A percentile compares a stretch with the other conserved stretches of the same genome.
phyloP scores from a whole-genome alignment of 1,140 invertebrate species.

The Drosophila kohkoa region DNA sequence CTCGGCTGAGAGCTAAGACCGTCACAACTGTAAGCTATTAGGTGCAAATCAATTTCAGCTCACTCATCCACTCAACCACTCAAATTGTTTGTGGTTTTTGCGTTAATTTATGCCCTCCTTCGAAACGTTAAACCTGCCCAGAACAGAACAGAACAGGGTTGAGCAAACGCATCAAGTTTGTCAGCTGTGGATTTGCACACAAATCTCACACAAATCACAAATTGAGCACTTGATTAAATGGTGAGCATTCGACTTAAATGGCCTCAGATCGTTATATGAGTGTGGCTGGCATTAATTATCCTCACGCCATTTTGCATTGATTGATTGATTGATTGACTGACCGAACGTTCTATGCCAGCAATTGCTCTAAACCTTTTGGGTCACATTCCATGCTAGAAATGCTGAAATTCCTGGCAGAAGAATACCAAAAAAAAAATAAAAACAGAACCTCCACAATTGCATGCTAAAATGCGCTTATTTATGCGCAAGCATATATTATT shows the following conservation, averaged over 20 bases:
- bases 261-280: conserved; percentile 26
- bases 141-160: neutral
- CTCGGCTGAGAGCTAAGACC: conserved; percentile 13
- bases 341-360: neutral
- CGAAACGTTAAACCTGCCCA: neutral
- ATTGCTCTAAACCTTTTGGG: neutral
- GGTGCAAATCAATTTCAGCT: conserved; percentile 46
- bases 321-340: conserved; percentile 30
- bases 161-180: conserved; percentile 27
- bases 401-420: neutral
- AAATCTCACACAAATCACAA: conserved; percentile 52
- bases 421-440: neutral
- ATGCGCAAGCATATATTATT: conserved; percentile 44
- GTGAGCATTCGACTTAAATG: conserved; percentile 39
- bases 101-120: conserved; percentile 42
- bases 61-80: conserved; percentile 12
- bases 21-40: conserved; percentile 29
- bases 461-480: conserved; percentile 49
- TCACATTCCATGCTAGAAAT: conserved; percentile 3
- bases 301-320: conserved; percentile 21
- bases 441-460: conserved; percentile 1
- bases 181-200: conserved; percentile 46
- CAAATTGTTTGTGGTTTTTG: conserved; percentile 35
- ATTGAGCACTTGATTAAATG: conserved; percentile 50
- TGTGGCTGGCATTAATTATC: conserved; percentile 44